Evolutionary conservation across 2,797 vertebrate species (phyloP), one percentile per base, ranked within the genome.

Genomic region (Dallia pectoralis): DNA sequence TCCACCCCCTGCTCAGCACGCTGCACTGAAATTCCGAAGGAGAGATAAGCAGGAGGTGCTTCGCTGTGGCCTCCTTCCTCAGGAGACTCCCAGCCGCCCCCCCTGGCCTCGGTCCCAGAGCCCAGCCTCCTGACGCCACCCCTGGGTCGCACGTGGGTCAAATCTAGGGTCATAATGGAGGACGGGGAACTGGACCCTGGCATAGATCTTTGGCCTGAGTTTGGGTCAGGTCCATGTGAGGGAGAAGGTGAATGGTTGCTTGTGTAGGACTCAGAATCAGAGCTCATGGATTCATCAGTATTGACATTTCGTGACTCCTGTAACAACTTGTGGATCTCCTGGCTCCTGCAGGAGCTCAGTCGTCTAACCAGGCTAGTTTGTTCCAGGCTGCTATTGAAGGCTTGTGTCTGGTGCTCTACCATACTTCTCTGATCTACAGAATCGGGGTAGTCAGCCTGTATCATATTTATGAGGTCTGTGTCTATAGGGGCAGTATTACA

Each of bases 21-120:
- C 88, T 90, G 93, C 88, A 91, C 88, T 93, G 95, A 92, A 93
- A 96, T 92, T 93, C 95, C 95, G 95, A 95, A 95, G 93, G 94
- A 95, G 89, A 94, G 92, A 85, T 93, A 90, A 94, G 94, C 95
- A 95, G 94, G 96, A 95, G 94, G 95, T 92, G 93, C 90, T 68
- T 89, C 84, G 73, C 78, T 83, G 72, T 83, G 88, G 92, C 90
- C 91, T 95, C 96, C 96, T 96, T 96, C 95, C 87, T 86, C 92
- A 90, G 88, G 93, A 93, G 94, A 94, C 88, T 90, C 91, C 91
- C 93, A 93, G 93, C 93, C 94, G 90, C 79, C 87, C 74, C 77
- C 67, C 68, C 77, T 70, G 36, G 47, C 64, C 29, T 32, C 78
- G 77, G 78, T 87, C 77, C 73, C 73, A 73, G 27, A 36, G 53